Evolutionary conservation across 1,140 invertebrate species (phyloP), one percentile per base, ranked within the genome.

Genomic region (Hetaerina americana): DNA sequence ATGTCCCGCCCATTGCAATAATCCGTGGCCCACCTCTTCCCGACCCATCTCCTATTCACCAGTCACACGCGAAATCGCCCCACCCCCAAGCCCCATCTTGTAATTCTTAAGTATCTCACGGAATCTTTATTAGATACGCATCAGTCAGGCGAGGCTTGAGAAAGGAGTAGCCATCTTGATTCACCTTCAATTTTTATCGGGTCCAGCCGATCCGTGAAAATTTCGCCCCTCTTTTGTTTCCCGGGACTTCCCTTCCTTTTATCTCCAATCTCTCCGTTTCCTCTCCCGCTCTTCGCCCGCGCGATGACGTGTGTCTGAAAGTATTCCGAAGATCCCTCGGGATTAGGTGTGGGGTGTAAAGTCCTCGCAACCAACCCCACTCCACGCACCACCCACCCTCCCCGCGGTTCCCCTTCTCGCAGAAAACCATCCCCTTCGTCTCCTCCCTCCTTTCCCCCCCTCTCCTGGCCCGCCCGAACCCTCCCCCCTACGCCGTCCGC

Each of bases 201-300:
- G 15, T 57, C 40, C 2, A 5, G 40, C 15, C 40, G 40, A 57
- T 74, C 69, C 72, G 40, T 68, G 31, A 26, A 15, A 26, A 24
- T 67, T 73, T 69, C 40, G 69, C 72, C 27, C 49, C 57, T 71
- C 69, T 70, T 66, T 70, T 28, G 27, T 67, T 69, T 71, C 67
- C n/a, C n/a, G n/a, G n/a, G 40, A 57, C 40, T n/a, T n/a, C 69
- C 69, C 40, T n/a, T n/a, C 69, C 69, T 28, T 67, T 15, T 66
- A 28, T 70, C 69, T 70, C 18, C 24, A 22, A 25, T 29, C 25
- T 18, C 18, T 29, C 27, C 31, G 24, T 49, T 71, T 66, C 26
- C 27, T 27, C 15, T 26, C 27, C 27, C 31, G n/a, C 49, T 72
- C 27, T 72, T 67, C 31, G 5, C 15, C 25, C 5, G 31, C 26